Evolutionary conservation across 2,797 vertebrate species (phyloP).

Genomic region (Pempheris klunzingeri): DNA sequence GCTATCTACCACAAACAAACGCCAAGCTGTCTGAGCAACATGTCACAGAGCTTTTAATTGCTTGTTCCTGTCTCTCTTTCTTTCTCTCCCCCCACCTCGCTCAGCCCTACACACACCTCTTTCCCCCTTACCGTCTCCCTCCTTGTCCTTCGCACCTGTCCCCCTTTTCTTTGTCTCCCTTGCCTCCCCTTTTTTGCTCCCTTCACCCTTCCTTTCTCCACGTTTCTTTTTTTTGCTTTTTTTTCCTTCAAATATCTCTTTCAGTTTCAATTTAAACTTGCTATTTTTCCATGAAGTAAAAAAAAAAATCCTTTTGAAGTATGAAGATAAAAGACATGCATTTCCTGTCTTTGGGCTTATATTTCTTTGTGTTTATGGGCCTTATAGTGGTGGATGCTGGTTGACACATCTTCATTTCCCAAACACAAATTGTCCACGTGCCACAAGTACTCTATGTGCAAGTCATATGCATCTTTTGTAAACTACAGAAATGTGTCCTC

Average conservation of each 20-base stretch:
- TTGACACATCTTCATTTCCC: not conserved
- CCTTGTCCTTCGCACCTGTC: conserved; percentile 45
- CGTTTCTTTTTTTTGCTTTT: not conserved
- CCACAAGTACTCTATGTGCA: conserved; percentile 1
- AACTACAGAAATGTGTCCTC: not conserved
- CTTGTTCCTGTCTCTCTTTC: conserved; percentile 80
- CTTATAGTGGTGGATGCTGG: conserved; percentile 2
- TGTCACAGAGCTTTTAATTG: conserved; percentile 87
- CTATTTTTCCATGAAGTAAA: not conserved
- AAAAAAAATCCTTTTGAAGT: not conserved
- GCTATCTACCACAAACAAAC: conserved; percentile 83
- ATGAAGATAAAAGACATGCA: conserved; percentile 6
- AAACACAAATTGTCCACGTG: not conserved
- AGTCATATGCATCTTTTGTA: conserved; percentile 1
- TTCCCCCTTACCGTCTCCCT: conserved; percentile 34
- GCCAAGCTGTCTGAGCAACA: conserved; percentile 83
- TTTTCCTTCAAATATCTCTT: conserved; percentile 3
- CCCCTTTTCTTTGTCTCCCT: conserved; percentile 50
- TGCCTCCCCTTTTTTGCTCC: not conserved
- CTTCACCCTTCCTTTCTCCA: conserved; percentile 3
- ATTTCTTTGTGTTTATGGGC: conserved; percentile 11
- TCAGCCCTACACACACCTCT: conserved; percentile 45
- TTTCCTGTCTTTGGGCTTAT: not conserved
- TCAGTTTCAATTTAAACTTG: conserved; percentile 16
- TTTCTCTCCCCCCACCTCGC: conserved; percentile 30